Evolutionary conservation across 2,113 vertebrate species (phyloP).

Genomic region (Cyanoliseus patagonus): DNA sequence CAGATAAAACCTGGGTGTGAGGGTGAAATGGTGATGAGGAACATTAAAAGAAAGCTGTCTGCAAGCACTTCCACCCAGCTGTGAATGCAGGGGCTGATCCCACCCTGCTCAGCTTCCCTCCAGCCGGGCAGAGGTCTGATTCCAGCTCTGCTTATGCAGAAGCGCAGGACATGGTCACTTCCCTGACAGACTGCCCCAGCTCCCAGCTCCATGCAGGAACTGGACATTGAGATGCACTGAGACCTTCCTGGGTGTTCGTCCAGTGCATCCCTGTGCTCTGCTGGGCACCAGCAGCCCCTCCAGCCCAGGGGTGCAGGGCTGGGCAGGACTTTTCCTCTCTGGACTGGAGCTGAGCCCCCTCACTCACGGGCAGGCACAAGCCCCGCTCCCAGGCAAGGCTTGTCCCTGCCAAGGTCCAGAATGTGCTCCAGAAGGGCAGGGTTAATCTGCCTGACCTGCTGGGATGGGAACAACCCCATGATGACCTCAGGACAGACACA

Average conservation of each 20-base stretch:
- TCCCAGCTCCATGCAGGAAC: not conserved
- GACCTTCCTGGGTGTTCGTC: not conserved
- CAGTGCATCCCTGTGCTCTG: rapidly evolving
- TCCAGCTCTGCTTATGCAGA: not conserved
- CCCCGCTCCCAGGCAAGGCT: not conserved
- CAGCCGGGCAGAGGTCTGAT: rapidly evolving
- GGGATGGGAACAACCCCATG: not conserved
- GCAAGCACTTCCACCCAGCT: not conserved
- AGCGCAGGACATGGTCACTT: not conserved
- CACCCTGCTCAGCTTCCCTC: not conserved
- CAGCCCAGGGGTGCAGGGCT: not conserved
- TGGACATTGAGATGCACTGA: not conserved
- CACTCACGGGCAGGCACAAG: not conserved
- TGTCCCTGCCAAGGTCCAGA: not conserved
- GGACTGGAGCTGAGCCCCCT: not conserved
- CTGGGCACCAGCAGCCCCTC: not conserved
- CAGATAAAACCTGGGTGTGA: not conserved
- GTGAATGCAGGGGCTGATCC: not conserved
- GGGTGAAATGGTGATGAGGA: not conserved
- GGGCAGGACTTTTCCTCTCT: not conserved
- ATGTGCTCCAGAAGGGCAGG: not conserved
- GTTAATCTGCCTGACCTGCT: not conserved
- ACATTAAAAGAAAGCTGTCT: not conserved
- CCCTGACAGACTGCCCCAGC: not conserved
- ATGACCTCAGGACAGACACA: not conserved